These are phyloP conservation scores for Anthrax anthrax DNA, from an alignment of 2,888 invertebrate species.

Conservation along the genomic window DNA sequence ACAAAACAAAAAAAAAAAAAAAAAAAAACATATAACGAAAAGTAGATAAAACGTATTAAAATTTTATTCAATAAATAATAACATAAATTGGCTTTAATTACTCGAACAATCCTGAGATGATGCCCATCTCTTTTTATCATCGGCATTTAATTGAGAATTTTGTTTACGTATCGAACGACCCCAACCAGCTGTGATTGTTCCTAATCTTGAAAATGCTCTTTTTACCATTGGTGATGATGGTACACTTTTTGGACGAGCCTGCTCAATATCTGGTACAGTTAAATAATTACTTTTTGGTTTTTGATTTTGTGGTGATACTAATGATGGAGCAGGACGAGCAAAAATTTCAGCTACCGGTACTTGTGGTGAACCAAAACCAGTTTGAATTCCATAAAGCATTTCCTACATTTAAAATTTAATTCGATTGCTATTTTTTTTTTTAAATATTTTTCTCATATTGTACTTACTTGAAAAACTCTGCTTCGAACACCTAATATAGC, in stretches of 20 bases:
- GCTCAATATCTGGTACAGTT: slow-evolving; percentile 81
- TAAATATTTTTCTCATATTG: background rate
- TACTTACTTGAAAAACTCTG: slow-evolving; percentile 43
- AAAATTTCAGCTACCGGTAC: slow-evolving; percentile 81
- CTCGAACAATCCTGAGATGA: slow-evolving; percentile 87
- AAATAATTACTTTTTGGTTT: slow-evolving; percentile 83
- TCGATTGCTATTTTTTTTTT: background rate
- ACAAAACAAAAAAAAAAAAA: too few relatives aligned
- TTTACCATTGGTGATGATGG: slow-evolving; percentile 91
- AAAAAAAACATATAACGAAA: too few relatives aligned
- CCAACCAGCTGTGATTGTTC: slow-evolving; percentile 83
- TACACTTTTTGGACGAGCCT: slow-evolving; percentile 75
- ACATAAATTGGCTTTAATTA: slow-evolving; percentile 37
- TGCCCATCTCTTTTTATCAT: slow-evolving; percentile 84
- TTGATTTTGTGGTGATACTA: slow-evolving; percentile 73
- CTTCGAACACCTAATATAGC: slow-evolving; percentile 84
- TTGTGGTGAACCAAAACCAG: slow-evolving; percentile 85
- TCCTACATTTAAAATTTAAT: slow-evolving; percentile 42
- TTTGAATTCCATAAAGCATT: slow-evolving; percentile 88
- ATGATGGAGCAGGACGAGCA: slow-evolving; percentile 70
- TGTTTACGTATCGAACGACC: slow-evolving; percentile 75
- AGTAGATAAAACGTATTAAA: slow-evolving; percentile 24
- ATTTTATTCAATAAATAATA: slow-evolving; percentile 20
- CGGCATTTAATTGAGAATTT: slow-evolving; percentile 65
- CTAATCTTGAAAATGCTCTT: slow-evolving; percentile 77